These are phyloP conservation scores for Archaeoteleia sp. DNA, from an alignment of 2,888 invertebrate species.

Conservation along the genomic window DNA sequence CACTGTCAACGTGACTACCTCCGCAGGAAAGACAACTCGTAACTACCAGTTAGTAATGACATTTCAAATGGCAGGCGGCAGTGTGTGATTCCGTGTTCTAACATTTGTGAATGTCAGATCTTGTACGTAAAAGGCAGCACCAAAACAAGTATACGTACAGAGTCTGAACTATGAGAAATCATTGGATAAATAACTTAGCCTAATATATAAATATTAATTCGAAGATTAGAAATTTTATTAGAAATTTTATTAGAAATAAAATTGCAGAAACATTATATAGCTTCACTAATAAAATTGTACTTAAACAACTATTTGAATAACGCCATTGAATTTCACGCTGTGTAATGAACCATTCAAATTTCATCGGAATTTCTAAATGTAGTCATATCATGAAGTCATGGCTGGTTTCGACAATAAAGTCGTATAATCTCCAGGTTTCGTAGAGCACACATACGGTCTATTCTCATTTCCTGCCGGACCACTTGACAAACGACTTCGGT, in stretches of 20 bases:
- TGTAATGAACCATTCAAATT: slow-evolving; percentile 1
- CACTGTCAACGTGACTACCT: too few species aligned
- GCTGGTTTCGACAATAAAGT: slow-evolving; percentile 6
- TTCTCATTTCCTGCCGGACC: slow-evolving; percentile 57
- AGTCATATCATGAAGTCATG: slow-evolving; percentile 4
- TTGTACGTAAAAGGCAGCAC: too few species aligned
- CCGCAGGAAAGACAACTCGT: too few species aligned
- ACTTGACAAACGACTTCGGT: slow-evolving; percentile 65
- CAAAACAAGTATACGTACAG: too few species aligned
- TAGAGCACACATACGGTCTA: slow-evolving; percentile 54
- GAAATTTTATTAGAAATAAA: neutral
- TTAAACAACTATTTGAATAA: neutral
- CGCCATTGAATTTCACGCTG: neutral
- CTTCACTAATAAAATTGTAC: neutral
- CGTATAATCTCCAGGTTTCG: slow-evolving; percentile 12
- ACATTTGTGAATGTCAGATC: too few species aligned
- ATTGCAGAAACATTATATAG: neutral
- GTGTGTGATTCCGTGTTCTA: too few species aligned
- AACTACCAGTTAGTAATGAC: too few species aligned
- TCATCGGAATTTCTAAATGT: slow-evolving; percentile 4
- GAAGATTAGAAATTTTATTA: too few species aligned
- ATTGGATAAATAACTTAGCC: too few species aligned
- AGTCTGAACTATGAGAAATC: too few species aligned
- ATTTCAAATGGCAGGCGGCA: too few species aligned
- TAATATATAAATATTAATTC: too few species aligned